Conservation (phyloP, 2,888 invertebrate species). For the Ectemnius cavifrons region DNA sequence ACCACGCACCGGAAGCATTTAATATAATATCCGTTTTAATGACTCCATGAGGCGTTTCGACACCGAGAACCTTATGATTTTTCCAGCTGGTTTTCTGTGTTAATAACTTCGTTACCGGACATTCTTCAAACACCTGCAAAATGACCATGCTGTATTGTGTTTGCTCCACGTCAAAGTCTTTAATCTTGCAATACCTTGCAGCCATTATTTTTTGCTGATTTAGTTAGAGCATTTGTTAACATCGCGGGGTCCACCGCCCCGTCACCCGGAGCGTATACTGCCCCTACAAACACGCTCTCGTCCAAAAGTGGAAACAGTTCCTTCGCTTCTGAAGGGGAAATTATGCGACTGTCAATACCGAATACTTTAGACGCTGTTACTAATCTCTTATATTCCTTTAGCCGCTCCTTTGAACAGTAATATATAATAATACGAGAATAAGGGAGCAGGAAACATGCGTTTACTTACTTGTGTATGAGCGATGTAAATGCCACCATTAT, state of each 20-base stretch:
- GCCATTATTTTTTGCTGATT: slow-evolving; percentile 85
- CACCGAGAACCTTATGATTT: slow-evolving; percentile 85
- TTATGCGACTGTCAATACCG: slow-evolving; percentile 86
- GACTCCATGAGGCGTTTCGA: slow-evolving; percentile 86
- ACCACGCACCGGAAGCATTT: slow-evolving; percentile 92
- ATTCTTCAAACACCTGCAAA: slow-evolving; percentile 85
- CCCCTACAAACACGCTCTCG: slow-evolving; percentile 86
- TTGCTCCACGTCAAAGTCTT: not conserved
- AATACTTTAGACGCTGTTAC: slow-evolving; percentile 89
- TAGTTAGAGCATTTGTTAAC: slow-evolving; percentile 86
- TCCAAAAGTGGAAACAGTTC: slow-evolving; percentile 89
- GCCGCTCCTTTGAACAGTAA: slow-evolving; percentile 80
- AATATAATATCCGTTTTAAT: slow-evolving; percentile 89
- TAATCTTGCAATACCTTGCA: slow-evolving; percentile 81
- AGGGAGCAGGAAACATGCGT: not conserved
- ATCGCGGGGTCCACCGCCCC: slow-evolving; percentile 92
- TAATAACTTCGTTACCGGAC: slow-evolving; percentile 85
- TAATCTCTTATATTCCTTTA: slow-evolving; percentile 90
- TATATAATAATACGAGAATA: not conserved
- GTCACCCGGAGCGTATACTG: slow-evolving; percentile 88
- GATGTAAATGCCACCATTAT: slow-evolving; percentile 94
- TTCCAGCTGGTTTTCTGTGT: slow-evolving; percentile 83
- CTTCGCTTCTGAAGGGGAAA: slow-evolving; percentile 86
- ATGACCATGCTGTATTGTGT: slow-evolving; percentile 14
- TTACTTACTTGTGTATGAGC: slow-evolving; percentile 83